Evolutionary conservation across 1,140 invertebrate species (phyloP), one percentile per base, ranked within the genome.

Genomic region (Hylyphantes graminicola): DNA sequence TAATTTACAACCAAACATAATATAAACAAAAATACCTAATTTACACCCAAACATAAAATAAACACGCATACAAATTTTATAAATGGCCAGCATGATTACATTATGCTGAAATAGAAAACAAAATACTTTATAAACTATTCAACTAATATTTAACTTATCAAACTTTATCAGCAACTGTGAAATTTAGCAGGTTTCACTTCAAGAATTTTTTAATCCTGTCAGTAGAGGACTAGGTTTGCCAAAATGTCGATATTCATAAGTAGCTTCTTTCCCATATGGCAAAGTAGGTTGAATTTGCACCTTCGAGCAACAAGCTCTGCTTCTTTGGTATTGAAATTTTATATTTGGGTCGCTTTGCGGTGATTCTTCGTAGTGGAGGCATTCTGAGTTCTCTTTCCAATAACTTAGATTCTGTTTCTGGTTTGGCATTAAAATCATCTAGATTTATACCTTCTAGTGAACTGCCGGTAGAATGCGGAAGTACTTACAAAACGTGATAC

Each of bases 171-270:
- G 35, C 35, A 35, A 5, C 5, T 35, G 35, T 35, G 35, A 35
- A 35, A 35, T 35, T 2, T 35, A 35, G 68, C 12, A 12, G 72
- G 13, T 10, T 74, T 21, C 51, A 55, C 72, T 59, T 74, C 57
- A 57, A 57, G 72, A 35, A 19, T 21, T 61, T 35, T 19, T 48
- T 48, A 59, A 7, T 0, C 10, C 48, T 10, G 57, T 48, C 13
- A 74, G 10, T 7, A 59, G 54, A 0, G 51, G 67, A 59, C 64
- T 68, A 17, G 54, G 5, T 11, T 80, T 68, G 9, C 79, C 79
- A 73, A 81, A 72, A 53, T 73, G 35, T 6, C 79, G 21, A 70
- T 73, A 81, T 54, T 81, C 68, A n/a, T 15, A 21, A n/a, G 77
- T 70, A 53, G 53, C 35, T 4, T 51, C 67, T 81, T 81, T 72